Evolutionary conservation across 2,113 vertebrate genomes (phyloP).

Genomic region (Malurus cyaneus): DNA sequence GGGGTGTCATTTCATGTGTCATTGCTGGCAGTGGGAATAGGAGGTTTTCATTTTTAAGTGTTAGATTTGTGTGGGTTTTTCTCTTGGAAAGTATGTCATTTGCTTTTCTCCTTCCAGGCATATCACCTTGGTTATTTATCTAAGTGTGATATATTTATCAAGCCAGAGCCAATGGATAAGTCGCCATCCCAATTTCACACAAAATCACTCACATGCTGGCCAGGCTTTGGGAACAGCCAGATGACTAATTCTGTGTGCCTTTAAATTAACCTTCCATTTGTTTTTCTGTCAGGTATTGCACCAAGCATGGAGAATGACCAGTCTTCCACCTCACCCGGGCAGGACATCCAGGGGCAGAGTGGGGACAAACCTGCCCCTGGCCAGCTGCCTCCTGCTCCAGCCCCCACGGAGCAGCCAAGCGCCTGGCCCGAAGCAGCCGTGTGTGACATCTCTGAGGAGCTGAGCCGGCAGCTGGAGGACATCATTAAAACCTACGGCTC

Average conservation of each 20-base stretch:
- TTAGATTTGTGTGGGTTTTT: not conserved
- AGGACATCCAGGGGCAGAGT: slow-evolving; percentile 42
- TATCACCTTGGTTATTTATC: not conserved
- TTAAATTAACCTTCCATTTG: slow-evolving; percentile 19
- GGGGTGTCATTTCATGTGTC: not conserved
- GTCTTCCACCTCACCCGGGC: not conserved
- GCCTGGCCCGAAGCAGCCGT: not conserved
- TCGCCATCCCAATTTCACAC: not conserved
- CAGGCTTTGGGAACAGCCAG: not conserved
- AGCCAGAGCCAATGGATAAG: not conserved
- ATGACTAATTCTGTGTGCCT: not conserved
- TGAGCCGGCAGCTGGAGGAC: slow-evolving; percentile 84
- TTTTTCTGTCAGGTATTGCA: slow-evolving; percentile 46
- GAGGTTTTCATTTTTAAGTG: not conserved
- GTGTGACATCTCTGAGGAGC: slow-evolving; percentile 78
- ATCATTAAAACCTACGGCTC: slow-evolving; percentile 86
- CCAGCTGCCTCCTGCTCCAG: not conserved
- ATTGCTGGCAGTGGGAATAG: not conserved
- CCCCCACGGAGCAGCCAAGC: not conserved
- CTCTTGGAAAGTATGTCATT: not conserved
- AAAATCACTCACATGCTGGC: not conserved
- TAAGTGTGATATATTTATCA: not conserved
- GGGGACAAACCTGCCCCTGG: slow-evolving; percentile 7
- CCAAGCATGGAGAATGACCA: slow-evolving; percentile 79
- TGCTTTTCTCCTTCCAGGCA: not conserved